Base-by-base conservation (phyloP, 2,113 vertebrate species). In the Rynchops niger region DNA sequence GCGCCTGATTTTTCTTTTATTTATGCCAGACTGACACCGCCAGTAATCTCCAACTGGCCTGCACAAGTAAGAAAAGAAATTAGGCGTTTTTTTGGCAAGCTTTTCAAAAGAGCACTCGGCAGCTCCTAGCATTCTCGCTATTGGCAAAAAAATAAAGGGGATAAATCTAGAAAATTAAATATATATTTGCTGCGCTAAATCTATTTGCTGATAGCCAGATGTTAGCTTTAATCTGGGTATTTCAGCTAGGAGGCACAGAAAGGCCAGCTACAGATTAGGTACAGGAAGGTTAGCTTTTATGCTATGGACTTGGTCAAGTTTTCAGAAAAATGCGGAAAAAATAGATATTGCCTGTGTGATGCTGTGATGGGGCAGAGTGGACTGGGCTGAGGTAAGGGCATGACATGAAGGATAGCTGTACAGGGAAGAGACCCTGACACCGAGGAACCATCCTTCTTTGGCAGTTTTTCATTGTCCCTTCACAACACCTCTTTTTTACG, bases 81-180 rank as follows among this genome's bases (percentile, higher is more conserved):
- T 9, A 79, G 88, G 84, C 50, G 1, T 15, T 71, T 90, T 74
- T 81, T 88, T 93, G 96, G 93, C 95, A 90, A 66, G 45, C 42
- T 92, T 95, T 93, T 94, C 97, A 97, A 95, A 96, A 92, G 82
- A 92, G 79, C 1, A 3, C 84, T 90, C 63, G 2, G 79, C 95
- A 95, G 74, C 88, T 90, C 88, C 43, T 42, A 40, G 69, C 52
- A 43, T 87, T 78, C 90, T 87, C 0, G 0, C 85, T 84, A 52
- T 86, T 93, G 91, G 93, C 95, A 95, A 88, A 88, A 95, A 97
- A 93, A 89, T 78, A 94, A 94, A 95, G 83, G 77, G 83, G 86
- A 59, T 94, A 86, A 82, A 95, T 65, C 83, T 62, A 86, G 88
- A 91, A 88, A 97, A 84, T 96, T 61, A 94, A 86, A 93, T 72